A percentile compares a stretch with the other conserved stretches of the same genome.
These are phyloP conservation scores for Apantesis nais DNA, from an alignment of 2,888 invertebrate genomes.

Conservation along the genomic window DNA sequence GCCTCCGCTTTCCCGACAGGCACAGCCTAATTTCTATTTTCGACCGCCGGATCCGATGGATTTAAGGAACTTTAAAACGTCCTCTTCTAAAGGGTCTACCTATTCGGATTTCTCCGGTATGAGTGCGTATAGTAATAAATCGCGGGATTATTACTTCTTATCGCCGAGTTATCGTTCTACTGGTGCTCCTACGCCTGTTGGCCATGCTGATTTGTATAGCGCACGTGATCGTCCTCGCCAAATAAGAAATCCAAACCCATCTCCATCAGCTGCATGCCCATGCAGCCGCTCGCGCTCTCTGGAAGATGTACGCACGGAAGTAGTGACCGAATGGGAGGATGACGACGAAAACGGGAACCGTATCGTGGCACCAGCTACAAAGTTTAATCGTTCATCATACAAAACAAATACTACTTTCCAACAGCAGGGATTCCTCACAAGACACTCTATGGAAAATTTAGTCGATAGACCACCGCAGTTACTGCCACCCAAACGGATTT, in stretches of 20 bases:
- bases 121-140: conserved; percentile 81
- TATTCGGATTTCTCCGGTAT: conserved; percentile 83
- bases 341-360: conserved; percentile 88
- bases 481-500: conserved; percentile 81
- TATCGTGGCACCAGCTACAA: conserved; percentile 80
- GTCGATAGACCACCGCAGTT: conserved; percentile 83
- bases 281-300: conserved; percentile 89
- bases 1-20: conserved; percentile 87
- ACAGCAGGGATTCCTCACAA: conserved; percentile 81
- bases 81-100: conserved; percentile 76
- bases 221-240: conserved; percentile 75
- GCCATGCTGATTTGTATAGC: conserved; percentile 68
- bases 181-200: conserved; percentile 84
- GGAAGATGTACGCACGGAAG: conserved; percentile 89
- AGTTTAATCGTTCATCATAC: conserved; percentile 76
- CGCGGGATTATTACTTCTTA: conserved; percentile 86
- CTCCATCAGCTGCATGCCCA: conserved; percentile 82
- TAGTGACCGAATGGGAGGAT: conserved; percentile 88
- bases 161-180: conserved; percentile 89
- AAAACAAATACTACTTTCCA: conserved; percentile 68
- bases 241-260: conserved; percentile 71
- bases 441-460: conserved; percentile 90
- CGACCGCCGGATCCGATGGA: conserved; percentile 81
- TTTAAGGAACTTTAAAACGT: conserved; percentile 79
- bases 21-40: conserved; percentile 81